A percentile compares a stretch with the other conserved stretches of the same genome.
phyloP scores from a whole-genome alignment of 2,888 invertebrate species.

The Stenodema calcarata region DNA sequence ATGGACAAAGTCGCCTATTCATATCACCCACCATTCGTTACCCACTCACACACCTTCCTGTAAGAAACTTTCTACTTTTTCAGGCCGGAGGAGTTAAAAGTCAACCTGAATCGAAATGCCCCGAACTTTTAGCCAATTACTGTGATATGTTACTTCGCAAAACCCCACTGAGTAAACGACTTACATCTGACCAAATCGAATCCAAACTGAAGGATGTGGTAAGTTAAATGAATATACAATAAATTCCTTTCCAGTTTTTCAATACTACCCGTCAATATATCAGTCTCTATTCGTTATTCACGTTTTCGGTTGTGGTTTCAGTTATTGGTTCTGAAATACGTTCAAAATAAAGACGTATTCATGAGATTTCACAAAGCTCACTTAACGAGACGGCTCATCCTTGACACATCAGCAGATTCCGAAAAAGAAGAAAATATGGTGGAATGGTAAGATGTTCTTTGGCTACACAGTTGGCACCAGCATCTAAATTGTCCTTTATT shows the following conservation, averaged over 20 bases:
- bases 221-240: slow-evolving; percentile 59
- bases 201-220: slow-evolving; percentile 88
- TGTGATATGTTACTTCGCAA: slow-evolving; percentile 98
- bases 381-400: slow-evolving; percentile 90
- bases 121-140: slow-evolving; percentile 97
- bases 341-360: slow-evolving; percentile 99
- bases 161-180: slow-evolving; percentile 92
- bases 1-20: too few relatives aligned
- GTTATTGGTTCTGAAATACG: slow-evolving; percentile 95
- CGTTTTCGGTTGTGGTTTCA: slow-evolving; percentile 56
- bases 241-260: not conserved
- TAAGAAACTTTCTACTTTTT: too few relatives aligned
- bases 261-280: not conserved
- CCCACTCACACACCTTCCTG: too few relatives aligned
- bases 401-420: slow-evolving; percentile 97
- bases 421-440: slow-evolving; percentile 99
- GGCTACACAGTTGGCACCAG: not conserved
- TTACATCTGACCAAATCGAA: slow-evolving; percentile 97
- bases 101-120: slow-evolving; percentile 94
- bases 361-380: slow-evolving; percentile 99
- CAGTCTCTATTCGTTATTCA: not conserved
- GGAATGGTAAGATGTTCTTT: slow-evolving; percentile 74
- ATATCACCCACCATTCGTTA: too few relatives aligned
- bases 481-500: too few relatives aligned
- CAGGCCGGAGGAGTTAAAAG: slow-evolving; percentile 60